Percentiles rank a stretch among this genome's conserved stretches.
phyloP scores from a whole-genome alignment of 2,113 vertebrate species.

The Brachyhypopomus occidentalis region DNA sequence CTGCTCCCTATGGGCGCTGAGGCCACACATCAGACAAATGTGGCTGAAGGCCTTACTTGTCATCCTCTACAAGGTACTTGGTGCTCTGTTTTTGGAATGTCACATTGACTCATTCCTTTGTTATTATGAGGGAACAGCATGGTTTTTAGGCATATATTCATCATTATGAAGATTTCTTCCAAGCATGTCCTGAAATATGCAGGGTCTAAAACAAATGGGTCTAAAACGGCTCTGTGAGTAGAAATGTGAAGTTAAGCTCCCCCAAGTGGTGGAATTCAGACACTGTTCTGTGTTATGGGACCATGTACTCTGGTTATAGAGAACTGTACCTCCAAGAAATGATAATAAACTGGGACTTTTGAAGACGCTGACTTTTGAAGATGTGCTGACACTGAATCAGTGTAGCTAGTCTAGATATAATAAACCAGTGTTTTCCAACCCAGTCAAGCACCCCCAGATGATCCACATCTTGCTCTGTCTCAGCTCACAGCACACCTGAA shows the following conservation, averaged over 20 bases:
- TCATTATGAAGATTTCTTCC: not conserved
- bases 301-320: too few species aligned
- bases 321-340: too few species aligned
- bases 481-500: too few species aligned
- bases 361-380: too few species aligned
- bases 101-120: not conserved
- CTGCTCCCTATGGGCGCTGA: slow-evolving; percentile 95
- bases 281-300: not conserved
- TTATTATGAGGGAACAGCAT: not conserved
- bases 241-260: slow-evolving; percentile 10
- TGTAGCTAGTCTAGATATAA: too few species aligned
- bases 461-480: too few species aligned
- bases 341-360: too few species aligned
- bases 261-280: not conserved
- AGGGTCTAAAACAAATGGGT: not conserved
- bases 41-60: slow-evolving; percentile 97
- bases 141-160: not conserved
- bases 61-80: slow-evolving; percentile 93
- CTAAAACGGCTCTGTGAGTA: not conserved
- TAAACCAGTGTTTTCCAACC: too few species aligned
- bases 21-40: slow-evolving; percentile 95
- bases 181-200: not conserved
- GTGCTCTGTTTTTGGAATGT: not conserved
- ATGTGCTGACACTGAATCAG: too few species aligned
- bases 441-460: too few species aligned